Percentiles rank a stretch among this genome's conserved stretches.
Conservation (phyloP, 2,888 invertebrate species). For the Cerastis leucographa region DNA sequence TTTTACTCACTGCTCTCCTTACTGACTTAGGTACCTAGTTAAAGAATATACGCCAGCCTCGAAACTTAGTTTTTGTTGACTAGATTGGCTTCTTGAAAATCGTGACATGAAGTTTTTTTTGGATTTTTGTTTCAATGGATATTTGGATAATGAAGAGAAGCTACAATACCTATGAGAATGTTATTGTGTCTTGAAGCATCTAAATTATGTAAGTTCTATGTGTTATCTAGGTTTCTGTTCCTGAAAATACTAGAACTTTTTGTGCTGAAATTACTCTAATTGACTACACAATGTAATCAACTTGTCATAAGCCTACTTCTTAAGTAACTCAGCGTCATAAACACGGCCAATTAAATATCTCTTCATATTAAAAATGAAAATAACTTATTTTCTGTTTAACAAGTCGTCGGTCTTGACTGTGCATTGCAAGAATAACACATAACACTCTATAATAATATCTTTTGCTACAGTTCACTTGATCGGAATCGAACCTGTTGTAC, state of each 20-base stretch:
- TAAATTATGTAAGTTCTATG: too few relatives aligned
- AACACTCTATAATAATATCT: constrained; percentile 37
- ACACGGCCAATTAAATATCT: neutral
- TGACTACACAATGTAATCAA: too few relatives aligned
- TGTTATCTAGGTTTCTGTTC: neutral
- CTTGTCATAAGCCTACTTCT: too few relatives aligned
- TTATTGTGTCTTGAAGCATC: neutral
- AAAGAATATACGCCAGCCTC: neutral
- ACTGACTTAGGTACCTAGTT: neutral
- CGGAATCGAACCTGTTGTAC: constrained; percentile 55
- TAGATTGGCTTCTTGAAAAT: neutral
- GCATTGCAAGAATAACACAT: constrained; percentile 15
- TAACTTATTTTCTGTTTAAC: neutral
- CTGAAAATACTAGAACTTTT: neutral
- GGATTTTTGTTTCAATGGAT: neutral
- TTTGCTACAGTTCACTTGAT: constrained; percentile 42
- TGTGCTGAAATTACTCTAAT: too few relatives aligned
- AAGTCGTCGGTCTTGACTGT: neutral
- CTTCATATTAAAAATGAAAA: neutral
- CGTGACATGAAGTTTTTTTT: neutral
- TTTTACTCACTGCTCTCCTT: neutral
- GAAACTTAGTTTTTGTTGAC: neutral
- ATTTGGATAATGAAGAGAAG: neutral
- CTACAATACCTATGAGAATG: neutral
- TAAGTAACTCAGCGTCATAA: neutral